Conservation (phyloP, 2,797 vertebrate genomes). For the Melanotaenia boesemani region DNA sequence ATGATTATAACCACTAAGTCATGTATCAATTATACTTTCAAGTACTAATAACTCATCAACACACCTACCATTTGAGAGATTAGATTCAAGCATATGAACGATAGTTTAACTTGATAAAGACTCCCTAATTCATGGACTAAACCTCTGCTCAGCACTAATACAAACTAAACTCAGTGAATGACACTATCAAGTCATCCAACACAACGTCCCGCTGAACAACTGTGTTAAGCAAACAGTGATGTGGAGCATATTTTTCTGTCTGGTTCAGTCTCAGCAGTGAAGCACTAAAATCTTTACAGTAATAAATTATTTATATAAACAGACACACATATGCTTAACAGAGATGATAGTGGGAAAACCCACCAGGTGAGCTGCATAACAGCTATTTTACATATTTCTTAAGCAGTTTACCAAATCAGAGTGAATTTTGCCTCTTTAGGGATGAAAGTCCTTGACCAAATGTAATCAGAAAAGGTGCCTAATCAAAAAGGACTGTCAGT, state of each 20-base stretch:
- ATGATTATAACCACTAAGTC: not conserved
- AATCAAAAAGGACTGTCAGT: conserved; percentile 12
- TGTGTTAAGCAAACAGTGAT: conserved; percentile 11
- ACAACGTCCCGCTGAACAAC: conserved; percentile 17
- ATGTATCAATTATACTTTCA: too few relatives aligned
- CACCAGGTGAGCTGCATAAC: conserved; percentile 52
- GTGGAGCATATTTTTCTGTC: conserved; percentile 29
- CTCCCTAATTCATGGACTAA: conserved; percentile 1
- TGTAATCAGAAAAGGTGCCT: conserved; percentile 23
- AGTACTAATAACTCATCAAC: not conserved
- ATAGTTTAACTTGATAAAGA: not conserved
- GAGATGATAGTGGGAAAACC: conserved; percentile 58
- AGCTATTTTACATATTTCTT: conserved; percentile 59
- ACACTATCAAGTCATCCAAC: conserved; percentile 15
- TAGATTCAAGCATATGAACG: not conserved
- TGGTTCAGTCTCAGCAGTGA: conserved; percentile 41
- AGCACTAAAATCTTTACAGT: conserved; percentile 55
- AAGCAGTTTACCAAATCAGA: conserved; percentile 45
- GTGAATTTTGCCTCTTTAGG: conserved; percentile 24
- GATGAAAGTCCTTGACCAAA: conserved; percentile 28
- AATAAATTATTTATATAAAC: conserved; percentile 70
- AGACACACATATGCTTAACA: conserved; percentile 51
- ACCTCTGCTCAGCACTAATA: not conserved
- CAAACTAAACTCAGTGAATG: conserved; percentile 14
- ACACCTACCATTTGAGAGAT: not conserved